phyloP scores from a whole-genome alignment of 1,140 invertebrate genomes.

The Trichonephila clavipes region DNA sequence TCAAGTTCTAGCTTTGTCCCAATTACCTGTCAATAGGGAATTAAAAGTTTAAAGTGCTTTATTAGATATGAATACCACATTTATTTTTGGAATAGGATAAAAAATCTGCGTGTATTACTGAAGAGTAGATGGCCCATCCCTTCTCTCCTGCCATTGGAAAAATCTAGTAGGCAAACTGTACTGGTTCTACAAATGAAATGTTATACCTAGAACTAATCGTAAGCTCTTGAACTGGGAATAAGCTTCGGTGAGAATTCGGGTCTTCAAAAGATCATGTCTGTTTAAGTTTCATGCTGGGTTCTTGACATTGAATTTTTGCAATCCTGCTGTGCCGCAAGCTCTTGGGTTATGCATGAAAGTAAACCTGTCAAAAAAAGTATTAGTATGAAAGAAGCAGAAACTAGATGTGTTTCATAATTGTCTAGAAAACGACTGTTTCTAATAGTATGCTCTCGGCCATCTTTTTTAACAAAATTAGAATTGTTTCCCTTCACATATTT shows the following conservation, averaged over 20 bases:
- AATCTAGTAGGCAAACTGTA: too few relatives aligned
- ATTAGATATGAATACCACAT: too few relatives aligned
- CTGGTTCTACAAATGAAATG: too few relatives aligned
- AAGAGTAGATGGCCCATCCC: too few relatives aligned
- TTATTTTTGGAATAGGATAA: too few relatives aligned
- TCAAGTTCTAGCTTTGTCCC: conserved; percentile 14
- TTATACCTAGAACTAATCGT: too few relatives aligned
- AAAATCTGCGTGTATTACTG: too few relatives aligned
- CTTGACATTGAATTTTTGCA: neutral
- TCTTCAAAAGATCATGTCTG: too few relatives aligned
- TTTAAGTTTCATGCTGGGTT: neutral
- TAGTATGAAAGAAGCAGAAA: neutral
- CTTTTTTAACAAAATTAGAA: neutral
- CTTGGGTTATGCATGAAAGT: neutral
- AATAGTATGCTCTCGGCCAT: neutral
- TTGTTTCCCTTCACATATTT: neutral
- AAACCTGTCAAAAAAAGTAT: neutral
- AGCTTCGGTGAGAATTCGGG: neutral
- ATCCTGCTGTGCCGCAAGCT: neutral
- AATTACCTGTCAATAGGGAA: neutral
- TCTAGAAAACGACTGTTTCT: neutral
- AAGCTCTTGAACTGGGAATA: conserved; percentile 9
- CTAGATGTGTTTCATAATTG: neutral
- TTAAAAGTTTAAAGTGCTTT: too few relatives aligned
- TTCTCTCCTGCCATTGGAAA: too few relatives aligned